Evolutionary conservation across 2,113 vertebrate genomes (phyloP), one percentile per base, ranked within the genome.

Genomic region (Xiphias gladius): DNA sequence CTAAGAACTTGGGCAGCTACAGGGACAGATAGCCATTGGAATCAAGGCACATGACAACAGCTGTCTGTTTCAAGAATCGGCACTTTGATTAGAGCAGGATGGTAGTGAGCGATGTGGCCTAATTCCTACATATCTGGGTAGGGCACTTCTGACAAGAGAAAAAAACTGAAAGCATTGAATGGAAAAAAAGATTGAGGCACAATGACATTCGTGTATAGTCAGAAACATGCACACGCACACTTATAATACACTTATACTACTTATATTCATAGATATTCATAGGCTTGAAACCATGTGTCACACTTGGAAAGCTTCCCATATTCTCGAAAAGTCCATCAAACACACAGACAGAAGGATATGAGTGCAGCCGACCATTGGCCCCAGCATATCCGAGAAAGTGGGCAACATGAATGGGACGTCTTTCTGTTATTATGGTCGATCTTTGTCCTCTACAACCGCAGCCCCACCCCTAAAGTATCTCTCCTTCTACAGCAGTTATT

Each of bases 21-120:
- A 80, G 88, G 87, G 89, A 82, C 87, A 94, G 93, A 95, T 92
- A 93, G 93, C 89, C 90, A 90, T 93, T 89, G 88, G 93, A 95
- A 94, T 89, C 91, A 85, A 89, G 88, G 94, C 95, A 93, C 93
- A 94, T 95, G 95, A 95, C 95, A 94, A 92, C 95, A 95, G 95
- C 95, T 96, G 95, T 95, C 93, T 93, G 94, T 94, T 95, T 93
- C 93, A 95, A 95, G 93, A 95, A 95, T 95, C 91, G 93, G 94
- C 94, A 95, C 95, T 95, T 96, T 96, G 95, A 96, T 96, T 94
- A 94, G 92, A 83, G 87, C 24, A 67, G 90, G 90, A 91, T 87
- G 90, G 87, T 86, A 92, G 89, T 92, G 92, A 93, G 91, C 86
- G 88, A 92, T 93, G 92, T 86, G 91, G 90, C 84, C 89, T 94